Conservation (phyloP, 2,797 vertebrate species). For the Botia almorhae region DNA sequence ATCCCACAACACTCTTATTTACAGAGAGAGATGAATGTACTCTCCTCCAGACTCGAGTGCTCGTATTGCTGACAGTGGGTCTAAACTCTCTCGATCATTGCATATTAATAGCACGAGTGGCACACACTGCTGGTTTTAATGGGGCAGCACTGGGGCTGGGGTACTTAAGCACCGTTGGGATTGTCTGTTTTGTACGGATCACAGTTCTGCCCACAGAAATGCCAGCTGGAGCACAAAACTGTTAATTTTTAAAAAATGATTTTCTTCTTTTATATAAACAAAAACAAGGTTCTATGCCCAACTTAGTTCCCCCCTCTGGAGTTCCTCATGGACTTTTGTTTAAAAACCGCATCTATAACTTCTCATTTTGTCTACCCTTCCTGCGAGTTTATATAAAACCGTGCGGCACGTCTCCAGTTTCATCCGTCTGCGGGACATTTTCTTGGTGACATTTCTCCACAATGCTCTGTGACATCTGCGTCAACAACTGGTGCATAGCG, state of each 20-base stretch:
- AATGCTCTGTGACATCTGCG: conserved; percentile 63
- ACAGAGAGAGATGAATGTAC: conserved; percentile 68
- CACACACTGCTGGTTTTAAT: conserved; percentile 5
- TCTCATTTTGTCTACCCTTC: neutral
- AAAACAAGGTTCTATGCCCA: too few species aligned
- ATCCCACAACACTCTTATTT: conserved; percentile 67
- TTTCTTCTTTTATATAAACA: too few species aligned
- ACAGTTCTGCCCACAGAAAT: neutral
- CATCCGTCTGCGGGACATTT: conserved; percentile 62
- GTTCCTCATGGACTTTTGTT: neutral
- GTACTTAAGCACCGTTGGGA: neutral
- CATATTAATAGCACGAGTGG: conserved; percentile 46
- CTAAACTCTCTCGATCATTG: conserved; percentile 66
- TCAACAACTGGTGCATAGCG: conserved; percentile 59
- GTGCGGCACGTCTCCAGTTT: conserved; percentile 52
- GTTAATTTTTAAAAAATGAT: neutral
- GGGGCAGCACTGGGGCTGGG: neutral
- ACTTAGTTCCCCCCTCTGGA: neutral
- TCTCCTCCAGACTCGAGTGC: conserved; percentile 70
- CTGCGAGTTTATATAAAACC: conserved; percentile 37
- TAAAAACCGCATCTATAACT: neutral
- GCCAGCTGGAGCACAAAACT: neutral
- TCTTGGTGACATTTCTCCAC: conserved; percentile 65
- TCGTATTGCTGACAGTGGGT: conserved; percentile 64
- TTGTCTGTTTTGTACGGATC: neutral